Evolutionary conservation across 2,797 vertebrate genomes (phyloP), one percentile per base, ranked within the genome.

Genomic region (Pangasius larnaudii): DNA sequence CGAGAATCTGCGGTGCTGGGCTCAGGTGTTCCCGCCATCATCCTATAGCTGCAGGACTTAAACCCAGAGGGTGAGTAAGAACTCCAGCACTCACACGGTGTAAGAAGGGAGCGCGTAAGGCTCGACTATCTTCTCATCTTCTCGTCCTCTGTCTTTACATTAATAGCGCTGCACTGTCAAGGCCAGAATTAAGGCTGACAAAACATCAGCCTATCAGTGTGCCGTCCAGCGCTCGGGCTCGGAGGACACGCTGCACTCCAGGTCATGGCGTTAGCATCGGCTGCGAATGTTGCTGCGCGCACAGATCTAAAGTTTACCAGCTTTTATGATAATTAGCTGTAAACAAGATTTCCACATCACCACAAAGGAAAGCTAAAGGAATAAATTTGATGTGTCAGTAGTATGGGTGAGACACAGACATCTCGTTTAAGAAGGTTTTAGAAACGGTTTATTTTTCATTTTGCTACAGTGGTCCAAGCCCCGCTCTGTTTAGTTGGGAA

Each of bases 61-160:
- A 86, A 84, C 74, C 86, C 67, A 86, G 87, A 88, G 56, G n/a
- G 67, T 90, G 90, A 90, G 65, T 87, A 85, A 86, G n/a, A 79
- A 22, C 77, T 27, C 24, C 39, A 74, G 33, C 13, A 81, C 30
- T 39, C 56, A 30, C 27, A 36, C 18, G n/a, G 53, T 19, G 16
- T 56, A 56, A 56, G 53, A 56, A 6, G 11, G 19, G 51, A 30
- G 33, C 14, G 19, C 10, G 24, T 59, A 16, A 18, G 33, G 46
- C 39, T 24, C 39, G n/a, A 61, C n/a, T 30, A 27, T 18, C 36
- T 30, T 18, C 11, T 22, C 16, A 16, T 30, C 51, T 19, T 58
- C 2, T 19, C 33, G 1, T 16, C 30, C 72, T 16, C 16, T 0
- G 14, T 49, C 16, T 16, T 3, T 27, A 49, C 82, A 80, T 11